Base-by-base conservation (phyloP, 2,888 invertebrate genomes). In the Cephalotes varians region DNA sequence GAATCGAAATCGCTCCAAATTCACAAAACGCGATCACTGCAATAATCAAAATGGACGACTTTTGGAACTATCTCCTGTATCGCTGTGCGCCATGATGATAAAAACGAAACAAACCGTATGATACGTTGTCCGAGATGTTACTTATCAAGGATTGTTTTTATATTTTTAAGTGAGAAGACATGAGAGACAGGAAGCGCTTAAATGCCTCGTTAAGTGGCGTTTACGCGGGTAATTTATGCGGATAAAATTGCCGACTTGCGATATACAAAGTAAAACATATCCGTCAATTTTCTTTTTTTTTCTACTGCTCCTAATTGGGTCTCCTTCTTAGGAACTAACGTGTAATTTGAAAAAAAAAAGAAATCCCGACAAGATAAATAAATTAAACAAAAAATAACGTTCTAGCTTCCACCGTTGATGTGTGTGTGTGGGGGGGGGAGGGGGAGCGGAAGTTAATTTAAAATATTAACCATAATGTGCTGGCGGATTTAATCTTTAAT, bases 21-120 rank as follows among this genome's bases (percentile, higher is more conserved):
- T 65, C 40, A 25, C 6, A 4, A 15, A 34, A 60, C 2, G 9
- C 25, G 25, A 64, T 21, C 25, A 5, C 3, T 21, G n/a, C 47
- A 21, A 5, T 34, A 18, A 37, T 28, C n/a, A 2, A 47, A 37
- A 37, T 34, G 15, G 10, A 60, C 25, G n/a, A 74, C 64, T 74
- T 64, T 64, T n/a, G 62, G 12, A 5, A 28, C n/a, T n/a, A 54
- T 10, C 25, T 10, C 31, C 58, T 12, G 31, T 25, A 31, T 7
- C 15, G 5, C 31, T 37, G 69, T 15, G 58, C 40, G 37, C n/a
- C 28, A 28, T 3, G 58, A 37, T 25, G 54, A 83, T 77, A 87
- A 87, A 86, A 87, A 73, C 56, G 31, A 44, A 37, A 83, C 83
- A 62, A 82, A 87, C 84, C 85, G 83, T 89, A 86, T 82, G 80